Evolutionary conservation across 2,113 vertebrate species (phyloP).

Genomic region (Menura novaehollandiae): DNA sequence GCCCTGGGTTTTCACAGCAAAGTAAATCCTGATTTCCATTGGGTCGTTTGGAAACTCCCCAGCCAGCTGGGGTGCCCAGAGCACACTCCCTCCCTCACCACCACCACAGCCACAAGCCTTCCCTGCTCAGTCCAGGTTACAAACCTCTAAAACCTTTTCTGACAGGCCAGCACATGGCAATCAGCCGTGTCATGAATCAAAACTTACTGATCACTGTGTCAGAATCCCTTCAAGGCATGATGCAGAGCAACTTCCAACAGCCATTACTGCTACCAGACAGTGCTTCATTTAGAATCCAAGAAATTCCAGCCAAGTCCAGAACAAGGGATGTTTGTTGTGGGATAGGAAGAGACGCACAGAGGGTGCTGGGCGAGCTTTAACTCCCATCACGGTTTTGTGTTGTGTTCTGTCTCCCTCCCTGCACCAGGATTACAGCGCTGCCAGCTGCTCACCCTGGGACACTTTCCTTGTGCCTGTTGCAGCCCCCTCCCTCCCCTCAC

Average conservation of each 20-base stretch:
- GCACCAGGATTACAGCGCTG: accelerated
- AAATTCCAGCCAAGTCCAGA: background rate
- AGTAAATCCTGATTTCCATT: background rate
- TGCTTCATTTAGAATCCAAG: background rate
- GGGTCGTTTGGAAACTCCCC: accelerated
- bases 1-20: background rate
- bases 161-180: background rate
- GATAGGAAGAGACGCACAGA: background rate
- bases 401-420: background rate
- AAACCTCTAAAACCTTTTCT: background rate
- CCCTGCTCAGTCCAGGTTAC: background rate
- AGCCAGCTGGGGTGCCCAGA: background rate
- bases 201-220: background rate
- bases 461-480: background rate
- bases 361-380: background rate
- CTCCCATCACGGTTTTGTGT: background rate
- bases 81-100: background rate
- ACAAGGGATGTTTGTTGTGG: background rate
- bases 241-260: background rate
- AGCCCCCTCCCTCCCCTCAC: too few species aligned
- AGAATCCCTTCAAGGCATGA: background rate
- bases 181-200: background rate
- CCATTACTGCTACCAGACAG: background rate
- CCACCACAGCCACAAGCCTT: accelerated
- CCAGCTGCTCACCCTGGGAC: background rate